Evolutionary conservation across 2,113 vertebrate species (phyloP).

Genomic region (Notothenia coriiceps): DNA sequence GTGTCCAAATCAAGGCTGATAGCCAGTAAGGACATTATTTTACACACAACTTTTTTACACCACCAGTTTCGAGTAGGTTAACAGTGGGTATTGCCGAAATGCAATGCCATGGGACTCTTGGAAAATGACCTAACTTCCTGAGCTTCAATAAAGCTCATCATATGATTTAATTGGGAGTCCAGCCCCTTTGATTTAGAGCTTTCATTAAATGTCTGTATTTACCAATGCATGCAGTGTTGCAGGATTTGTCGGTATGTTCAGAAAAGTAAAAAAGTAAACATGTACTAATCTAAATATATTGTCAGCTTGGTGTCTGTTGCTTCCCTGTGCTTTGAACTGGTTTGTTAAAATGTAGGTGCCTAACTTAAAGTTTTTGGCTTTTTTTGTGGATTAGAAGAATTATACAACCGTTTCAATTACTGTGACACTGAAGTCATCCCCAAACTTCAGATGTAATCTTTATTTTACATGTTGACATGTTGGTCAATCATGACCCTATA

Average conservation of each 20-base stretch:
- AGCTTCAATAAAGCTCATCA: conserved; percentile 30
- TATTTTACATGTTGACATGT: not conserved
- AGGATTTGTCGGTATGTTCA: conserved; percentile 9
- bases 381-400: not conserved
- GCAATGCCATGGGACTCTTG: conserved; percentile 11
- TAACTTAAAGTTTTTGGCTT: not conserved
- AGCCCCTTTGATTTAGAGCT: conserved; percentile 36
- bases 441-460: not conserved
- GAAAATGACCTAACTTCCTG: conserved; percentile 11
- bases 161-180: conserved; percentile 31
- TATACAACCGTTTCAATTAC: not conserved
- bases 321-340: not conserved
- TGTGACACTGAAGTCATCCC: not conserved
- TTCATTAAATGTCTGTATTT: conserved; percentile 29
- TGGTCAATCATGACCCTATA: conserved; percentile 6
- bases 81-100: not conserved
- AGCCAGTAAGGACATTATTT: not conserved
- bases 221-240: conserved; percentile 16
- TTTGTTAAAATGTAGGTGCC: not conserved
- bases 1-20: not conserved
- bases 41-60: not conserved
- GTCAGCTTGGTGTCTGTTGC: not conserved
- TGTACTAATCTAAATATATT: conserved; percentile 9
- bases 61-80: not conserved
- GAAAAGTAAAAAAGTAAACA: conserved; percentile 29